Conservation (phyloP, 2,888 invertebrate genomes). For the Dioctria rufipes region DNA sequence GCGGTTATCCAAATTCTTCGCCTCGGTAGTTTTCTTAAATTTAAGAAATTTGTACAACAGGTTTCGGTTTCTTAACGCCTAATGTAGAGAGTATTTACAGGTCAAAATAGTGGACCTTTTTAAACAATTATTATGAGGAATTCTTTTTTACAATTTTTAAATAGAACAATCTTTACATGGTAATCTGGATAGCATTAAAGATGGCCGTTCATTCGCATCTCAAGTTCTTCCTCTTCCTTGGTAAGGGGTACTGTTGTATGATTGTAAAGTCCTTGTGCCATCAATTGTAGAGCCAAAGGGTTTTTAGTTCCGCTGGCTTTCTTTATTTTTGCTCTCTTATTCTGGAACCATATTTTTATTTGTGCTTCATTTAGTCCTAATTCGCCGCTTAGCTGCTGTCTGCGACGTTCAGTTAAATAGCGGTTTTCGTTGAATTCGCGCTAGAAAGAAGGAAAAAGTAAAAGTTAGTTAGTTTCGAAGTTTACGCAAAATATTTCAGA, state of each 20-base stretch:
- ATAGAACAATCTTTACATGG: not conserved
- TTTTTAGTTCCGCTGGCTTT: constrained; percentile 89
- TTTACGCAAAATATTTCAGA: too few relatives aligned
- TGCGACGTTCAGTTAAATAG: constrained; percentile 91
- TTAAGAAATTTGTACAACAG: constrained; percentile 45
- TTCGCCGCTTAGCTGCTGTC: constrained; percentile 92
- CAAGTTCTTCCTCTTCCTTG: constrained; percentile 81
- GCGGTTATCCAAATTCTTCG: not conserved
- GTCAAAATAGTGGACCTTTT: not conserved
- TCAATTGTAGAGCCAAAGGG: constrained; percentile 88
- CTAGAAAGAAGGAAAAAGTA: constrained; percentile 67
- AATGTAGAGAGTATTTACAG: constrained; percentile 38
- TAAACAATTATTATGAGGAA: not conserved
- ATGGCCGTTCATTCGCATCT: constrained; percentile 73
- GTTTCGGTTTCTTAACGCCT: constrained; percentile 12
- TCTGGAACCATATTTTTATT: constrained; percentile 98
- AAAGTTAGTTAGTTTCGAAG: not conserved
- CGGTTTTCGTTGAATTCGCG: constrained; percentile 94
- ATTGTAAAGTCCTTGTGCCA: constrained; percentile 96
- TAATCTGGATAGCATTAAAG: constrained; percentile 19
- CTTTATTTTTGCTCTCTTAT: constrained; percentile 97
- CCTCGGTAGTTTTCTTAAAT: constrained; percentile 8
- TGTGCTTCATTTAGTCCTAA: constrained; percentile 95
- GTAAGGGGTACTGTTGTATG: constrained; percentile 84
- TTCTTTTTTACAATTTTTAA: constrained; percentile 8